A percentile compares a stretch with the other conserved stretches of the same genome.
Evolutionary conservation across 2,113 vertebrate species (phyloP).

Genomic region (Alectura lathami): DNA sequence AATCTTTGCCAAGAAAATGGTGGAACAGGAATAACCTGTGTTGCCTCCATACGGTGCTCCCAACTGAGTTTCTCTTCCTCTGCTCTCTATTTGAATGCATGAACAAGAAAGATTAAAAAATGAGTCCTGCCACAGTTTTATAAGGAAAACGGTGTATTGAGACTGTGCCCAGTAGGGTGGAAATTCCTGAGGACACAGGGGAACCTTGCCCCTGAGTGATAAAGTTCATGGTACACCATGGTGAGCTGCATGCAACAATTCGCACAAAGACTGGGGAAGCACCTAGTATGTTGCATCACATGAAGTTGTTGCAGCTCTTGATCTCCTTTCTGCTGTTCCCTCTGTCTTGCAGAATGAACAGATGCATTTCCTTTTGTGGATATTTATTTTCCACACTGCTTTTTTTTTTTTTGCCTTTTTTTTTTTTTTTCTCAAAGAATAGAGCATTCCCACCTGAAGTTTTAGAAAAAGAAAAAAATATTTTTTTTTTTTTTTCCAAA

Average conservation of each 20-base stretch:
- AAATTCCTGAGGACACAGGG: neutral
- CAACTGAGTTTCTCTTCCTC: neutral
- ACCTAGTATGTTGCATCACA: neutral
- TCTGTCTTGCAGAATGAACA: neutral
- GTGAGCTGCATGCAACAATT: neutral
- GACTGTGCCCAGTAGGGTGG: neutral
- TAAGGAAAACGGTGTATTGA: neutral
- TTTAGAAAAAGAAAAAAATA: neutral
- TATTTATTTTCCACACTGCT: neutral
- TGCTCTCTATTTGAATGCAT: neutral
- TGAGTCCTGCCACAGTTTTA: neutral
- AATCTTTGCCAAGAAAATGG: constrained; percentile 27
- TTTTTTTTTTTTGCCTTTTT: neutral
- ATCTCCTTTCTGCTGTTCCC: neutral
- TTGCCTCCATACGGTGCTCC: constrained; percentile 1
- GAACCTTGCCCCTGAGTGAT: neutral
- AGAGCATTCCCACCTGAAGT: neutral
- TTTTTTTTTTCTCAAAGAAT: neutral
- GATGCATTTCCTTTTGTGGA: neutral
- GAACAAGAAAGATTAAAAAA: neutral
- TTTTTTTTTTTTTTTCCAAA: neutral
- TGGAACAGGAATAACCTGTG: neutral
- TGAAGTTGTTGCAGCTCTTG: neutral
- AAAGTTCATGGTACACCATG: neutral
- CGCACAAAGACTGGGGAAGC: neutral